phyloP scores from a whole-genome alignment of 2,113 vertebrate genomes.

The Colossoma macropomum region DNA sequence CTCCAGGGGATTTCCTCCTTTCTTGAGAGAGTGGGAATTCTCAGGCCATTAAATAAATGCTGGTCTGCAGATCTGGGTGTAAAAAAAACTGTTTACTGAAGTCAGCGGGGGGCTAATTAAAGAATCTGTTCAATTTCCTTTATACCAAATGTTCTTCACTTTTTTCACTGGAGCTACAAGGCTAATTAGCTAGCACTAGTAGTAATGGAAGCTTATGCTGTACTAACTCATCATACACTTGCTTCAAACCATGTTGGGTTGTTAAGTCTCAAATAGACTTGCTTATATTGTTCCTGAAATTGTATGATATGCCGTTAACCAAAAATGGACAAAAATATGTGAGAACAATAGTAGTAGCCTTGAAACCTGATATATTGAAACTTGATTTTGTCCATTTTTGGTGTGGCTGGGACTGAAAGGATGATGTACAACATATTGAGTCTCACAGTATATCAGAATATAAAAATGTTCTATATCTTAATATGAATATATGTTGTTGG shows the following conservation, averaged over 20 bases:
- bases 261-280: neutral
- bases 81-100: neutral
- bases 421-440: neutral
- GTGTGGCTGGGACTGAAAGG: neutral
- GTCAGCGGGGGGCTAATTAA: neutral
- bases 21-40: constrained; percentile 18
- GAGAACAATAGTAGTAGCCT: neutral
- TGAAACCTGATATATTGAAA: neutral
- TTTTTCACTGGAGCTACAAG: neutral
- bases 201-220: neutral
- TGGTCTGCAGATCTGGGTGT: neutral
- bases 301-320: neutral
- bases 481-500: neutral
- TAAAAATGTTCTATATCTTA: neutral
- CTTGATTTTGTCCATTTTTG: neutral
- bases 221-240: too few species aligned
- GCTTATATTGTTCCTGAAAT: neutral
- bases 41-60: neutral
- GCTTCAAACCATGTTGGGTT: too few species aligned
- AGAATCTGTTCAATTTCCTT: neutral
- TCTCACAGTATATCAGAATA: neutral
- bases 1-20: neutral
- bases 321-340: neutral
- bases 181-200: neutral
- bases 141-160: neutral